Percentiles rank a stretch among this genome's conserved stretches.
phyloP scores from a whole-genome alignment of 2,797 vertebrate species.

The Myoxocephalus aenaeus region DNA sequence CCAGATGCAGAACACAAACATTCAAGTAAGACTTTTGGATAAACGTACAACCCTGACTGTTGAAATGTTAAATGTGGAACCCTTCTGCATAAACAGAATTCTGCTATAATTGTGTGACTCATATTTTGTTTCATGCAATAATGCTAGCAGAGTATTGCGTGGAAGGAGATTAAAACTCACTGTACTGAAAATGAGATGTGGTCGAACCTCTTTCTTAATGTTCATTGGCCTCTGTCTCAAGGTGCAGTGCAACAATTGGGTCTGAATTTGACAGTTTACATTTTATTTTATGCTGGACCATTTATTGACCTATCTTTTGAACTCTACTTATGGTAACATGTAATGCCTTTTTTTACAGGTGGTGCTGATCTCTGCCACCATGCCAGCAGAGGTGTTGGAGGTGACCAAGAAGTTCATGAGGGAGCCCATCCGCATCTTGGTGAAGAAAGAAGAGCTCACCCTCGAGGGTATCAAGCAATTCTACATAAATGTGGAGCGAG shows the following conservation, averaged over 20 bases:
- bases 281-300: neutral
- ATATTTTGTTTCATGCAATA: slow-evolving; percentile 83
- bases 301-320: rapidly evolving
- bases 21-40: slow-evolving; percentile 86
- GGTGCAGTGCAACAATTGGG: slow-evolving; percentile 87
- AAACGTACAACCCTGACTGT: neutral
- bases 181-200: slow-evolving; percentile 81
- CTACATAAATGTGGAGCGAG: slow-evolving; percentile 98
- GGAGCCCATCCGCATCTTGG: slow-evolving; percentile 97
- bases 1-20: slow-evolving; percentile 97
- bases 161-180: slow-evolving; percentile 88
- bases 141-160: slow-evolving; percentile 89
- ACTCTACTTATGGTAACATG: neutral
- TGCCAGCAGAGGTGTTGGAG: slow-evolving; percentile 98
- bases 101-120: slow-evolving; percentile 90
- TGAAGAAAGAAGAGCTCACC: slow-evolving; percentile 99
- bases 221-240: slow-evolving; percentile 90
- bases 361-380: slow-evolving; percentile 96
- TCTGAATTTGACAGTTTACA: neutral
- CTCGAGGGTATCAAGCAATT: slow-evolving; percentile 99
- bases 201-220: slow-evolving; percentile 99
- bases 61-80: rapidly evolving
- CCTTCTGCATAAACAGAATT: slow-evolving; percentile 91
- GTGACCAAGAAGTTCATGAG: slow-evolving; percentile 99
- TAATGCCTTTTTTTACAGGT: slow-evolving; percentile 81